Conservation (phyloP, 2,797 vertebrate species). For the Pseudochaenichthys georgianus region DNA sequence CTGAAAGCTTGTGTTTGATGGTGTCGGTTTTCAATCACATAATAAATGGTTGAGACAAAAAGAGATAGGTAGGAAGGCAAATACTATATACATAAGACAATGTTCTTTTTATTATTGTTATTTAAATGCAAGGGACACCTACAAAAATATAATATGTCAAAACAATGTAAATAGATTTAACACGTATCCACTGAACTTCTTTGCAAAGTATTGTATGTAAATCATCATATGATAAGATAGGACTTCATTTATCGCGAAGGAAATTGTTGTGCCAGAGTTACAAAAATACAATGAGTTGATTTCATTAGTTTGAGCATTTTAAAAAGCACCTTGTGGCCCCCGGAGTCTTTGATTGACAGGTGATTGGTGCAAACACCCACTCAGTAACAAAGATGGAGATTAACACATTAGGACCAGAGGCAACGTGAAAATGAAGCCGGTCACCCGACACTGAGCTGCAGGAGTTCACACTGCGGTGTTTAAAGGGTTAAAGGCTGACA, state of each 20-base stretch:
- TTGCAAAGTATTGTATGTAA: not conserved
- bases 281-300: too few species aligned
- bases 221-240: not conserved
- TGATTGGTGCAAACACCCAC: not conserved
- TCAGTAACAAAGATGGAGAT: not conserved
- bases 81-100: too few species aligned
- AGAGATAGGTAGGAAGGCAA: not conserved
- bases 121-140: not conserved
- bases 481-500: constrained; percentile 72
- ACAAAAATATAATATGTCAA: not conserved
- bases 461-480: constrained; percentile 43
- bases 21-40: too few species aligned
- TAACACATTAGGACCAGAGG: not conserved
- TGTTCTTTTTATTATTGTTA: too few species aligned
- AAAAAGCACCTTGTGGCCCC: not conserved
- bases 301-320: too few species aligned
- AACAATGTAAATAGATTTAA: not conserved
- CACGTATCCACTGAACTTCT: not conserved
- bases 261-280: too few species aligned
- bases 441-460: constrained; percentile 48
- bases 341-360: constrained; percentile 14
- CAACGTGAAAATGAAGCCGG: constrained; percentile 22
- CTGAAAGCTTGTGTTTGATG: not conserved
- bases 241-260: too few species aligned
- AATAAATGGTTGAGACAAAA: not conserved